Base-by-base conservation (phyloP, 2,113 vertebrate genomes). In the Candoia aspera region DNA sequence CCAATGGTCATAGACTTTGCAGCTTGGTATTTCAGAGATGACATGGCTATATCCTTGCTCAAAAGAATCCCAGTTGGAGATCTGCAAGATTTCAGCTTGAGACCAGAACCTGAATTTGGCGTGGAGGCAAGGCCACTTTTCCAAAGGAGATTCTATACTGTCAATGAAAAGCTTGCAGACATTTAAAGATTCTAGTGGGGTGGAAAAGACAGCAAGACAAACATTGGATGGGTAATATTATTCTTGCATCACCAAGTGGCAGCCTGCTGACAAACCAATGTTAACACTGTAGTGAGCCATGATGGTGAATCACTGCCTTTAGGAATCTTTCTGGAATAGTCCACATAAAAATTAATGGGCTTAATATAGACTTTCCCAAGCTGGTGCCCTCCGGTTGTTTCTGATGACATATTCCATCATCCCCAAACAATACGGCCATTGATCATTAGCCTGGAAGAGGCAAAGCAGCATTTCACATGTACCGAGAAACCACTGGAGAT, bases 181-280 rank as follows among this genome's bases (percentile, higher is more conserved):
- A 60, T 88, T 83, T 88, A 79, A 87, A 88, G 42, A 37, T 84
- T 60, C n/a, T 57, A 21, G 49, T 19, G 62, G 90, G 37, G 24
- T 83, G 84, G 54, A 83, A 64, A 85, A 90, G 85, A n/a, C 88
- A 86, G 64, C 85, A 84, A 60, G 73, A 62, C 10, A 58, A 86
- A 73, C 84, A 79, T 87, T 84, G 87, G 57, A 54, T 8, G 11
- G 26, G 73, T 33, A 33, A 84, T 33, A 19, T 29, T 49, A 13
- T 17, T 64, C 46, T 62, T 60, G 84, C 68, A n/a, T 93, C 85
- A 88, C 64, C 55, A 17, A n/a, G 55, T 3, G 13, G 85, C 89
- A 59, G 19, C 57, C 54, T 90, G 85, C 68, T 86, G 85, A 90
- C 42, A 87, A 83, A 62, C 26, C 11, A 6, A 26, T 3, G 85